These are phyloP conservation scores for Steinernema scapterisci DNA, from an alignment of 2,888 invertebrate genomes.

Conservation along the genomic window DNA sequence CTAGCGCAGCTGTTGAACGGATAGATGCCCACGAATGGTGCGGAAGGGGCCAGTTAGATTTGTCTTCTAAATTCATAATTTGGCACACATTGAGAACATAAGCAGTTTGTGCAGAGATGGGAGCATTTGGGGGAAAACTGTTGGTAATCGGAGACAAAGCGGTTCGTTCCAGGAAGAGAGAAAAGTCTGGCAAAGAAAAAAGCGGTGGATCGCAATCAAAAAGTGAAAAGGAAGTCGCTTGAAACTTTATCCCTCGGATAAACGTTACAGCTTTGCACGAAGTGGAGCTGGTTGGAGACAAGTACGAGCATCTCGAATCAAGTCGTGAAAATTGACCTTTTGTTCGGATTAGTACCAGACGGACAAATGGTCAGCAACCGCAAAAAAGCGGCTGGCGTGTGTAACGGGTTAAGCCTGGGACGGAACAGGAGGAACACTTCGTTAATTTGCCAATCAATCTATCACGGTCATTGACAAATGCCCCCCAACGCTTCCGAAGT, in stretches of 20 bases:
- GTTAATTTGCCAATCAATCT: slow-evolving; percentile 24
- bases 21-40: neutral
- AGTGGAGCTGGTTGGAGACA: neutral
- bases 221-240: neutral
- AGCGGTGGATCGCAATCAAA: neutral
- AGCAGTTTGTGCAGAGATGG: neutral
- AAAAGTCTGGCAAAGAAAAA: neutral
- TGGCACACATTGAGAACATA: slow-evolving; percentile 5
- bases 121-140: neutral
- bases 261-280: neutral
- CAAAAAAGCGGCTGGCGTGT: slow-evolving; percentile 25
- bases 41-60: neutral
- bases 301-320: neutral
- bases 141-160: slow-evolving; percentile 9
- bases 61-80: slow-evolving; percentile 23
- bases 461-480: slow-evolving; percentile 23
- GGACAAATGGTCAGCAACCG: slow-evolving; percentile 10
- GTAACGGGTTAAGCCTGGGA: slow-evolving; percentile 7
- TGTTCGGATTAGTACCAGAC: slow-evolving; percentile 6
- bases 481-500: neutral
- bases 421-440: slow-evolving; percentile 24
- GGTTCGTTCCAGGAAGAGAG: neutral
- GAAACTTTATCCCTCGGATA: neutral
- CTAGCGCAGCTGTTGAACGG: slow-evolving; percentile 23
- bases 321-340: slow-evolving; percentile 6